phyloP scores from a whole-genome alignment of 2,888 invertebrate species.

The Athrips mouffetella region DNA sequence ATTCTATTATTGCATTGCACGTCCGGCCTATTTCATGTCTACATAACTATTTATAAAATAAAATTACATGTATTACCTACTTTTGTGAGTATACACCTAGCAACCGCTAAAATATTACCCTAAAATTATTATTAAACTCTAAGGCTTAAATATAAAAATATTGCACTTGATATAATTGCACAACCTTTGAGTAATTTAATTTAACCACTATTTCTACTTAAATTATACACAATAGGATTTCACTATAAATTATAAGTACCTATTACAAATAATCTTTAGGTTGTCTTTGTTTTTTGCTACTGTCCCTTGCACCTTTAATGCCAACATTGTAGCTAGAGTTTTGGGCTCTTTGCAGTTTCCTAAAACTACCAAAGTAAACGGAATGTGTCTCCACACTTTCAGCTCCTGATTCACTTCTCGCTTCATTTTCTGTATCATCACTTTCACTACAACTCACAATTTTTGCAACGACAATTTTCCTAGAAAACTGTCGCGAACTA shows the following conservation, averaged over 20 bases:
- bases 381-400: constrained; percentile 93
- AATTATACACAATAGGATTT: constrained; percentile 22
- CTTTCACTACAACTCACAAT: constrained; percentile 83
- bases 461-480: constrained; percentile 68
- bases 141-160: constrained; percentile 28
- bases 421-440: constrained; percentile 88
- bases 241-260: constrained; percentile 26
- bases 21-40: constrained; percentile 58
- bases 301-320: constrained; percentile 38
- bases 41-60: constrained; percentile 17
- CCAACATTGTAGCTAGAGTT: constrained; percentile 33
- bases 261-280: constrained; percentile 31
- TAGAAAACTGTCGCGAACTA: constrained; percentile 69
- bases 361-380: constrained; percentile 88
- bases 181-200: too few species aligned
- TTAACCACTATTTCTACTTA: constrained; percentile 17
- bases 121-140: background rate
- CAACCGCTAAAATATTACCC: too few species aligned
- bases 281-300: constrained; percentile 37
- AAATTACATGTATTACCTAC: background rate
- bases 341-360: constrained; percentile 61
- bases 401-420: constrained; percentile 91
- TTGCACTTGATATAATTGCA: constrained; percentile 58
- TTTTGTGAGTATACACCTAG: background rate
- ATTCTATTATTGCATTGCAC: constrained; percentile 73